A percentile compares a stretch with the other conserved stretches of the same genome.
Conservation (phyloP, 2,113 vertebrate species). For the Tretioscincus oriximinensis region DNA sequence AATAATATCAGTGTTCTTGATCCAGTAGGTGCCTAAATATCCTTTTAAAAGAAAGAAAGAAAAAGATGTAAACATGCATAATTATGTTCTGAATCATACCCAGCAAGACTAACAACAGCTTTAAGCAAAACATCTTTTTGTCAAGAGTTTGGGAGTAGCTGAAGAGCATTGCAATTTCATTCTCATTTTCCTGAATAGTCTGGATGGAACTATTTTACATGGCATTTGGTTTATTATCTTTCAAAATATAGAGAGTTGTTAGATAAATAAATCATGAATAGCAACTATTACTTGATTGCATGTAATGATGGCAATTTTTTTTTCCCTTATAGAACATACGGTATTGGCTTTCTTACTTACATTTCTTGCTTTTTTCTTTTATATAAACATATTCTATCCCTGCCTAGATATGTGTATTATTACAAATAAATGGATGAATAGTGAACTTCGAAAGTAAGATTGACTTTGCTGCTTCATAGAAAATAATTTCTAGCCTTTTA, state of each 20-base stretch:
- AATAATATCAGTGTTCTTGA: neutral
- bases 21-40: neutral
- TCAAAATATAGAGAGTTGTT: conserved; percentile 52
- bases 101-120: conserved; percentile 18
- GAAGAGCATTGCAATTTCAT: conserved; percentile 47
- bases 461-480: too few relatives aligned
- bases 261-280: conserved; percentile 36
- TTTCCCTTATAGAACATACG: conserved; percentile 24
- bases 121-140: conserved; percentile 31
- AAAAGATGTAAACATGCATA: neutral
- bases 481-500: too few relatives aligned
- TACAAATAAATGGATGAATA: conserved; percentile 31
- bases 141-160: conserved; percentile 20
- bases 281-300: conserved; percentile 51
- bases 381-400: neutral
- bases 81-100: neutral
- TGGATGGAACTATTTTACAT: conserved; percentile 44
- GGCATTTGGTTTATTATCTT: conserved; percentile 57
- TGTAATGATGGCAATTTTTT: conserved; percentile 44
- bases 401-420: conserved; percentile 18
- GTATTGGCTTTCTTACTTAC: conserved; percentile 5
- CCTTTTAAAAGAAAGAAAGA: neutral
- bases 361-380: conserved; percentile 16
- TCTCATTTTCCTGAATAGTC: conserved; percentile 45
- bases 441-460: too few relatives aligned